Evolutionary conservation across 2,797 vertebrate genomes (phyloP).

Genomic region (Leptoclinus maculatus): DNA sequence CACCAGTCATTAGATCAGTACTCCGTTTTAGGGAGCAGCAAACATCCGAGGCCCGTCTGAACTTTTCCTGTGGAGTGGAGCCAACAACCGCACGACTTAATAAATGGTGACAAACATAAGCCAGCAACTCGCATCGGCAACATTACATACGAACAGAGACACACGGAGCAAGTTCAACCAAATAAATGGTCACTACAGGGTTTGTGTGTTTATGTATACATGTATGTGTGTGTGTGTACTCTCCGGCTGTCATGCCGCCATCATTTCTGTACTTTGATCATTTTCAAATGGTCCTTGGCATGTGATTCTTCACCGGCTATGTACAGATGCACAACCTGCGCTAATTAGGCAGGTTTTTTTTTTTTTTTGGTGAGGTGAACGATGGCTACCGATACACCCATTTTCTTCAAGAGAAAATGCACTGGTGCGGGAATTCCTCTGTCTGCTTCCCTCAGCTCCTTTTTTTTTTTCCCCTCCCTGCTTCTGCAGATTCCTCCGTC

Average conservation of each 20-base stretch:
- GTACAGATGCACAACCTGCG: slow-evolving; percentile 10
- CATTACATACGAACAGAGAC: slow-evolving; percentile 30
- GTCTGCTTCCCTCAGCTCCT: slow-evolving; percentile 64
- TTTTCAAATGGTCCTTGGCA: slow-evolving; percentile 41
- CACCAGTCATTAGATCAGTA: slow-evolving; percentile 58
- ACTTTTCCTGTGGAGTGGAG: slow-evolving; percentile 58
- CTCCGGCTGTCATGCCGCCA: slow-evolving; percentile 22
- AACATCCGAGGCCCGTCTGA: slow-evolving; percentile 59
- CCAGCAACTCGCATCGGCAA: slow-evolving; percentile 44
- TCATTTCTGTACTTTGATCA: slow-evolving; percentile 49
- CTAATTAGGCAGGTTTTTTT: slow-evolving; percentile 57
- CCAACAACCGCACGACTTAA: slow-evolving; percentile 68
- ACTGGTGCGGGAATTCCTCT: slow-evolving; percentile 55
- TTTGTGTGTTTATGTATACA: neutral
- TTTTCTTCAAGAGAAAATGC: slow-evolving; percentile 59
- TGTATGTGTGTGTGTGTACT: neutral
- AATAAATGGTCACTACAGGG: slow-evolving; percentile 45
- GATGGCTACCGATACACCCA: slow-evolving; percentile 51
- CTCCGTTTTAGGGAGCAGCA: slow-evolving; percentile 50
- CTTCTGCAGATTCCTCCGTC: slow-evolving; percentile 65
- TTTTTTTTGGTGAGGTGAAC: slow-evolving; percentile 52
- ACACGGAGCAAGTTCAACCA: slow-evolving; percentile 44
- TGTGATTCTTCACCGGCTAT: slow-evolving; percentile 36
- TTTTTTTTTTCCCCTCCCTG: slow-evolving; percentile 36
- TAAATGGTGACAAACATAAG: slow-evolving; percentile 74